Base-by-base conservation (phyloP, 2,113 vertebrate genomes). In the Myotis yumanensis region DNA sequence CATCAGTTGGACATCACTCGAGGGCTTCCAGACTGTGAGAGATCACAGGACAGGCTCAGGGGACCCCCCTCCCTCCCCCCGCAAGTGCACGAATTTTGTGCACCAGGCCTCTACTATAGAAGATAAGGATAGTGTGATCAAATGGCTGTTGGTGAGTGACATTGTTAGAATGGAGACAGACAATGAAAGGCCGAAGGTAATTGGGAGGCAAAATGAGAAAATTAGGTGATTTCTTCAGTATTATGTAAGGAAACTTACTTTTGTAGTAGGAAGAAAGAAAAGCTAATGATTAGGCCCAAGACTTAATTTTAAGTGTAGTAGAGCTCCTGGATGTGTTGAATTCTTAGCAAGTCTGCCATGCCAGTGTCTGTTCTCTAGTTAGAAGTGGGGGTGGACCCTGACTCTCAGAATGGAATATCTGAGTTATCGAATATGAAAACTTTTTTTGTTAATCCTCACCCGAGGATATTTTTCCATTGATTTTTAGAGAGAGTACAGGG, bases 261-360 rank as follows among this genome's bases (percentile, higher is more conserved):
- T 15, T 77, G 18, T 5, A 75, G 5, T 22, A 83, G 40, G 20
- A 88, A 18, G 66, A 66, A 88, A 90, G 54, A 76, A 86, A 80
- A 66, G 51, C 64, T 79, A 37, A 79, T 20, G 28, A 32, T 40
- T 89, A 52, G 40, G n/a, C 20, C 32, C 12, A 35, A 62, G 52
- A 64, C 28, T 88, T 80, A 94, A 57, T 90, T 86, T 75, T 84
- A 94, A 80, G 69, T 23, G 30, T 85, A 57, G 68, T 40, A 81
- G 57, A 85, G 37, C 40, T 23, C 35, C 25, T 64, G 22, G 8
- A 14, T 40, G 4, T 25, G 22, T 80, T 87, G 64, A 91, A 59
- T 89, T 95, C 51, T 92, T 57, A 51, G 40, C 16, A 95, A 14
- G 35, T 81, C 32, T 72, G 12, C 46, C 77, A 17, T 81, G 8